Base-by-base conservation (phyloP, 2,113 vertebrate genomes). In the Cynopterus brachyotis region DNA sequence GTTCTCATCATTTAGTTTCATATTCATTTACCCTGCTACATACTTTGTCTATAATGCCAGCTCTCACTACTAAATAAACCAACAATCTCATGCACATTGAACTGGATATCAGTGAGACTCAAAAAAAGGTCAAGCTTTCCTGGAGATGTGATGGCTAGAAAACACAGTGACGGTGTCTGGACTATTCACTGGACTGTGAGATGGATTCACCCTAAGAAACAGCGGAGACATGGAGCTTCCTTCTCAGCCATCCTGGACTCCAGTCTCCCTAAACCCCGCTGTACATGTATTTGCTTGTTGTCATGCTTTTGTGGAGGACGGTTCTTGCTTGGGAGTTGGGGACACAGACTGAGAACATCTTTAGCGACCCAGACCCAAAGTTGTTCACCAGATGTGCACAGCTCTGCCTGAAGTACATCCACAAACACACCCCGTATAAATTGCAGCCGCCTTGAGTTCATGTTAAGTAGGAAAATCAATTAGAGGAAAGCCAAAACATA, bases 401-500 rank as follows among this genome's bases (percentile, higher is more conserved):
- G 59, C 35, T 55, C 42, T 4, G 17, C 17, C 59, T 24, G 37
- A 2, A 5, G 10, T 82, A 35, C 30, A 5, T 59, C 60, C 66
- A 66, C 1, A 53, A 87, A 72, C 53, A 47, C 10, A n/a, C 7
- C 11, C 89, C 53, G 5, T 6, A 40, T 66, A 89, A 89, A 89
- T 5, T 9, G 50, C 22, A 82, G 72, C 76, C 17, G 35, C 69
- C 69, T 50, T 19, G 62, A 84, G 57, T 93, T 95, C 69, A 50
- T 47, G 10, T 7, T 5, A 91, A 85, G 70, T 72, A 85, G 84
- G 80, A 96, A 91, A 96, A 94, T 90, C 79, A 73, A 70, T 91
- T 45, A 87, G 37, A 45, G 40, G 26, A 92, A 90, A 86, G 19
- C 26, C 62, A 45, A 91, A 79, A 53, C 30, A 5, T n/a, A 37